Base-by-base conservation (phyloP, 2,113 vertebrate species). In the Irena cyanogastra region DNA sequence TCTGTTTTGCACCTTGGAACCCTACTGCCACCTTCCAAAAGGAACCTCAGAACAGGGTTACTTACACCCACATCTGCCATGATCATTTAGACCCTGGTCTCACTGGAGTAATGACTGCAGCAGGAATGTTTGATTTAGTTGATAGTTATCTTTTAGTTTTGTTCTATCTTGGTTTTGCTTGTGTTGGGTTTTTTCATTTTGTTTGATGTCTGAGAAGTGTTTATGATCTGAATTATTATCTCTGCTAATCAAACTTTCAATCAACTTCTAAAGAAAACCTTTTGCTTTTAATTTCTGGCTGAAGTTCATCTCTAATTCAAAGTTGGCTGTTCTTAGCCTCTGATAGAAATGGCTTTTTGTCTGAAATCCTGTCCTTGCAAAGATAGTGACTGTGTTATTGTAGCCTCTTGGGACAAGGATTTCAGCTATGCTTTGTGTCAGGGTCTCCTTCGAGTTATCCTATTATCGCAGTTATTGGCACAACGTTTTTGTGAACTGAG, bases 131-230 rank as follows among this genome's bases (percentile, higher is more conserved):
- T 95, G 50, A 72, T 70, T 83, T 77, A 83, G 71, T 61, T 84
- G 77, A 76, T 57, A 70, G 24, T 64, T 89, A 94, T 90, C 81
- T 86, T 90, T 42, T 70, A 37, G 15, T 18, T 83, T 83, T 77
- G 14, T 70, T 88, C 79, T 86, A 0, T 93, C 69, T 85, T 84
- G 11, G n/a, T 41, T 84, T 61, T 77, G 18, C 42, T 44, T 92
- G 24, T 70, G n/a, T 68, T 71, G 37, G 3, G 1, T 33, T 68
- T 94, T 88, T 92, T 16, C 18, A 39, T 86, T 76, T 87, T 87
- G 24, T 91, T 91, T 95, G 45, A 88, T 92, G 83, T 92, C 83
- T 78, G 71, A 63, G 20, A 90, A 92, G 90, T 92, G 52, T 86
- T 95, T 96, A 88, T 75, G 35, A 31, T 75, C 76, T 56, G 23